A percentile compares a stretch with the other conserved stretches of the same genome.
Conservation (phyloP, 2,888 invertebrate species). For the Boloria euphrosyne region DNA sequence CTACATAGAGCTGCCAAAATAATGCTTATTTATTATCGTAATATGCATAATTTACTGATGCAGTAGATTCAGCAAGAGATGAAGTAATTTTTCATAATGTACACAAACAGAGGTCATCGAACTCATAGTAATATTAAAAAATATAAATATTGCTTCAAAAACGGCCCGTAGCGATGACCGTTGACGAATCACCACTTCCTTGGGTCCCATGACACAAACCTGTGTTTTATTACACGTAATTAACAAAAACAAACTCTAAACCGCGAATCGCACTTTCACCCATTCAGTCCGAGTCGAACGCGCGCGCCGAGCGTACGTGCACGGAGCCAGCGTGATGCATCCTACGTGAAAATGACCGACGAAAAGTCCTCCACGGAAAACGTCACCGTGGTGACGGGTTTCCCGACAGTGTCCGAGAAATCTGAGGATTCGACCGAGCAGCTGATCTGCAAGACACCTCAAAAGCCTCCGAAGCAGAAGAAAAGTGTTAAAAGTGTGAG, state of each 20-base stretch:
- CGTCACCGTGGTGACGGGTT: conserved; percentile 53
- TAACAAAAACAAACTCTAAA: conserved; percentile 44
- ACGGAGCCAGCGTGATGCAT: conserved; percentile 39
- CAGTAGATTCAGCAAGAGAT: too few relatives aligned
- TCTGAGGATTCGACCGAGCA: conserved; percentile 82
- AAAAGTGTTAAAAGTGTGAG: conserved; percentile 66
- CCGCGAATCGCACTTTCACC: conserved; percentile 48
- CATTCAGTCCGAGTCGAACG: conserved; percentile 35
- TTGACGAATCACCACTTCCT: neutral
- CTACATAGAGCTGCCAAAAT: too few relatives aligned
- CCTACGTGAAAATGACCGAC: conserved; percentile 48
- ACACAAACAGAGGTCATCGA: neutral
- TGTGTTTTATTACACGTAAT: conserved; percentile 32
- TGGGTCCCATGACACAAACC: neutral
- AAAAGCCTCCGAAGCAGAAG: conserved; percentile 54
- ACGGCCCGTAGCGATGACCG: neutral
- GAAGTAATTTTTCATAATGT: too few relatives aligned
- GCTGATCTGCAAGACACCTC: conserved; percentile 81
- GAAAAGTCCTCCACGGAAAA: conserved; percentile 50
- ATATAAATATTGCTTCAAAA: too few relatives aligned
- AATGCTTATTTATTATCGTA: too few relatives aligned
- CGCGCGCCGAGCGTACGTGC: conserved; percentile 44
- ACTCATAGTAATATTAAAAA: neutral
- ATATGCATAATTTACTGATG: too few relatives aligned
- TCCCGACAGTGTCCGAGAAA: conserved; percentile 73